A percentile compares a stretch with the other conserved stretches of the same genome.
These are phyloP conservation scores for Luperina nickerlii DNA, from an alignment of 2,888 invertebrate species.

Conservation along the genomic window DNA sequence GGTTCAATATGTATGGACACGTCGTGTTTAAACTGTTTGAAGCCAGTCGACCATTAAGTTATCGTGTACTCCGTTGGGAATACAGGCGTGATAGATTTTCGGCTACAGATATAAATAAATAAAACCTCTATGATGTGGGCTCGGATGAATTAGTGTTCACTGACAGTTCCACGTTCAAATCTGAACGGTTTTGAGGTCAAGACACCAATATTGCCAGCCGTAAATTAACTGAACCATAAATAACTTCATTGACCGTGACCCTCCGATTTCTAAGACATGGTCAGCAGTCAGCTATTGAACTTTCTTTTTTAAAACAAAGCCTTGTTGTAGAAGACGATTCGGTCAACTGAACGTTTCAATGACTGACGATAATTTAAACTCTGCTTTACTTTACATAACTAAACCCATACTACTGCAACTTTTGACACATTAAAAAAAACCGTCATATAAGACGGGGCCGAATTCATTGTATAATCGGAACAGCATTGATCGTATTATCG, in stretches of 20 bases:
- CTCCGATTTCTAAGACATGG: constrained; percentile 48
- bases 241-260: constrained; percentile 45
- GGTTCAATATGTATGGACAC: constrained; percentile 49
- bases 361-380: constrained; percentile 5
- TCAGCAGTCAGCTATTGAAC: constrained; percentile 29
- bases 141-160: constrained; percentile 20
- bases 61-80: constrained; percentile 50
- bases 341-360: constrained; percentile 6
- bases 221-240: constrained; percentile 9
- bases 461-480: constrained; percentile 62
- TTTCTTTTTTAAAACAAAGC: constrained; percentile 39
- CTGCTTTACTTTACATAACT: constrained; percentile 3
- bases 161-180: constrained; percentile 36
- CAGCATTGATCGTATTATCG: constrained; percentile 61
- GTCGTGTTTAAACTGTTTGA: constrained; percentile 50
- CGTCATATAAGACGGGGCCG: constrained; percentile 14
- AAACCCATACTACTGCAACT: constrained; percentile 11
- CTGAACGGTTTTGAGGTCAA: background rate
- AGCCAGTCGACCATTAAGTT: constrained; percentile 61
- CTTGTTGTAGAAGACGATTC: background rate
- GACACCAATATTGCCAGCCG: background rate
- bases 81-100: constrained; percentile 53
- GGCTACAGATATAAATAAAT: constrained; percentile 45
- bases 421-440: background rate
- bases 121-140: constrained; percentile 12